Base-by-base conservation (phyloP, 2,797 vertebrate species). In the Oreochromis grahami region DNA sequence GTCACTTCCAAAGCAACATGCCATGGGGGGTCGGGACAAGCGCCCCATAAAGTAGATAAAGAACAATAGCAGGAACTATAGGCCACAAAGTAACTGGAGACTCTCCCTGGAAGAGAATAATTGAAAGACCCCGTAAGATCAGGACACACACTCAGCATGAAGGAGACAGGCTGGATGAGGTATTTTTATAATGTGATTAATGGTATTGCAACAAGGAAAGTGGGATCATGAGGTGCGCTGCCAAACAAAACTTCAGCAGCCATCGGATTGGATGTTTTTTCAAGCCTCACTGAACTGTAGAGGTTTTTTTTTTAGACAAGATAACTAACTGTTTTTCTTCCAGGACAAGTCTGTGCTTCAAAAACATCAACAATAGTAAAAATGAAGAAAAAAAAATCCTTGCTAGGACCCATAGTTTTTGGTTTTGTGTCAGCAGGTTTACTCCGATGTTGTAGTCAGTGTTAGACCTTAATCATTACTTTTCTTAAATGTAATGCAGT, bases 1-100 rank as follows among this genome's bases (percentile, higher is more conserved):
- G 96, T 97, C 95, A 95, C 85, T 94, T 92, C 95, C 93, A 94
- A 95, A 95, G 83, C 78, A 93, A 96, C 95, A 89, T 93, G 93
- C 92, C 83, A 89, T 83, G 89, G 91, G 90, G 92, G 95, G 94
- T 96, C 91, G 91, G 87, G 93, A 95, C 94, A 96, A 95, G 94
- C 92, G 91, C 94, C 96, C 95, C 94, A 96, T 96, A 95, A 96
- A 96, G 96, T 88, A 97, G 97, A 98, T 97, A 97, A 97, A 95
- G 95, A 98, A 98, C 97, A 98, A 98, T 98, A 91, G 94, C 93
- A 97, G 97, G 97, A 98, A 98, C 97, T 96, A 95, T 95, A 94
- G 94, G 87, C 93, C 87, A 93, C 87, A 91, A 93, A 95, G 93
- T 93, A 85, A 94, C 92, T 90, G 91, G 88, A 94, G 94, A 96